Evolutionary conservation across 2,797 vertebrate genomes (phyloP).

Genomic region (Acipenser transmontanus): DNA sequence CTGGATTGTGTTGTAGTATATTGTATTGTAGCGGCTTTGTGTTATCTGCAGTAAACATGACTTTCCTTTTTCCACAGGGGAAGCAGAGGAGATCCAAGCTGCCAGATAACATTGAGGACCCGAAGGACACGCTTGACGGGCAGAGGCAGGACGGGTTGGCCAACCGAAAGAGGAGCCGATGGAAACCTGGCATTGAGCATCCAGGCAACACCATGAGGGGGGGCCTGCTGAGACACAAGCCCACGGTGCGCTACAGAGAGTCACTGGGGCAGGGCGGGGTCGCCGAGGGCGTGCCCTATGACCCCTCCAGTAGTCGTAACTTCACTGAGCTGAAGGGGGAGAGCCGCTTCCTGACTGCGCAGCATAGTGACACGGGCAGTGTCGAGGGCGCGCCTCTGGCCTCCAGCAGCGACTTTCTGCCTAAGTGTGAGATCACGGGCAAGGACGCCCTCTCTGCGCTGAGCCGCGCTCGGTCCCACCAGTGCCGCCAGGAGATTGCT

Average conservation of each 20-base stretch:
- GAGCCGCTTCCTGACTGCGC: slow-evolving; percentile 46
- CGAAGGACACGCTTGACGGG: slow-evolving; percentile 63
- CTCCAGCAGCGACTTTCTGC: slow-evolving; percentile 73
- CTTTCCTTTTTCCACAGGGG: slow-evolving; percentile 50
- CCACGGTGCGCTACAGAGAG: slow-evolving; percentile 51
- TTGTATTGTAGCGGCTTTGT: not conserved
- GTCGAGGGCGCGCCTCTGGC: slow-evolving; percentile 86
- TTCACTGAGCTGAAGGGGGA: slow-evolving; percentile 56
- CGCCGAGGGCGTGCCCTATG: slow-evolving; percentile 40
- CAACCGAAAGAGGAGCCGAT: slow-evolving; percentile 60
- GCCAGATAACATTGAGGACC: slow-evolving; percentile 73
- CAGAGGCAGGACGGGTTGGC: slow-evolving; percentile 65
- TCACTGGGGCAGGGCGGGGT: slow-evolving; percentile 34
- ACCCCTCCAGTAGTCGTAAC: slow-evolving; percentile 77
- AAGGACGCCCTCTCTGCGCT: slow-evolving; percentile 90
- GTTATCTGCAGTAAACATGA: not conserved
- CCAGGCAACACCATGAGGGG: slow-evolving; percentile 49
- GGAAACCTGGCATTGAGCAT: slow-evolving; percentile 58
- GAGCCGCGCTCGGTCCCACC: slow-evolving; percentile 76
- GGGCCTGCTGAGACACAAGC: slow-evolving; percentile 54
- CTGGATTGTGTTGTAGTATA: no score
- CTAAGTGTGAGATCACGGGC: slow-evolving; percentile 84
- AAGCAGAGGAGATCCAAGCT: slow-evolving; percentile 75
- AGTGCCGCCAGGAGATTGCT: slow-evolving; percentile 89
- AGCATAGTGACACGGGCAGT: slow-evolving; percentile 83